Conservation (phyloP, 2,113 vertebrate genomes). For the Datnioides undecimradiatus region DNA sequence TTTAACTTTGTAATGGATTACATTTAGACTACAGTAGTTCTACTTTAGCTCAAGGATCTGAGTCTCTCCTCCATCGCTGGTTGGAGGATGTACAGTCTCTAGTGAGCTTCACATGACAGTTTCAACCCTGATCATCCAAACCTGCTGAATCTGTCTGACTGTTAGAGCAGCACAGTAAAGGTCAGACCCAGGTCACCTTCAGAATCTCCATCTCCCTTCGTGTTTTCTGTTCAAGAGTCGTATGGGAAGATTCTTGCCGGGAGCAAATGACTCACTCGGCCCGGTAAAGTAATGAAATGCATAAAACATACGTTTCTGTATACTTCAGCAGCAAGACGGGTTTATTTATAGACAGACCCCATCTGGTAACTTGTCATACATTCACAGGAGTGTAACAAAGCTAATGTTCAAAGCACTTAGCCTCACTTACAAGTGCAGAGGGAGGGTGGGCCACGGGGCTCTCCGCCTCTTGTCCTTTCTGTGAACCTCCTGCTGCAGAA, state of each 20-base stretch:
- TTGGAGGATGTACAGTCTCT: neutral
- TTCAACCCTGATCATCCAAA: neutral
- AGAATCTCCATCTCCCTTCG: neutral
- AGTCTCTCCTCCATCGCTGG: neutral
- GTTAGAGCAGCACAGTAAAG: neutral
- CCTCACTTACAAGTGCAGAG: constrained; percentile 62
- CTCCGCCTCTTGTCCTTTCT: constrained; percentile 52
- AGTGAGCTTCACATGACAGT: constrained; percentile 6
- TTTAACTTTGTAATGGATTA: too few relatives aligned
- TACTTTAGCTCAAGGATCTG: too few relatives aligned
- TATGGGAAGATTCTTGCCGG: constrained; percentile 27
- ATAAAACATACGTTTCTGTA: constrained; percentile 65
- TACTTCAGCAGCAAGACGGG: constrained; percentile 33
- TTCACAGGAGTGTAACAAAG: constrained; percentile 66
- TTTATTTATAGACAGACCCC: constrained; percentile 70
- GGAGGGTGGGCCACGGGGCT: constrained; percentile 29
- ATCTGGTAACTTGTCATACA: constrained; percentile 71
- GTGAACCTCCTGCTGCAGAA: constrained; percentile 59
- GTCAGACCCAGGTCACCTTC: constrained; percentile 28
- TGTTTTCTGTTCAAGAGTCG: constrained; percentile 21
- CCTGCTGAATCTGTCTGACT: neutral
- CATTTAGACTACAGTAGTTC: too few relatives aligned
- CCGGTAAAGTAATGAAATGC: constrained; percentile 58
- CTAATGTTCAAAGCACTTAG: constrained; percentile 65
- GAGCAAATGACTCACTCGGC: constrained; percentile 40